phyloP scores from a whole-genome alignment of 2,113 vertebrate genomes.

The Centropristis striata region DNA sequence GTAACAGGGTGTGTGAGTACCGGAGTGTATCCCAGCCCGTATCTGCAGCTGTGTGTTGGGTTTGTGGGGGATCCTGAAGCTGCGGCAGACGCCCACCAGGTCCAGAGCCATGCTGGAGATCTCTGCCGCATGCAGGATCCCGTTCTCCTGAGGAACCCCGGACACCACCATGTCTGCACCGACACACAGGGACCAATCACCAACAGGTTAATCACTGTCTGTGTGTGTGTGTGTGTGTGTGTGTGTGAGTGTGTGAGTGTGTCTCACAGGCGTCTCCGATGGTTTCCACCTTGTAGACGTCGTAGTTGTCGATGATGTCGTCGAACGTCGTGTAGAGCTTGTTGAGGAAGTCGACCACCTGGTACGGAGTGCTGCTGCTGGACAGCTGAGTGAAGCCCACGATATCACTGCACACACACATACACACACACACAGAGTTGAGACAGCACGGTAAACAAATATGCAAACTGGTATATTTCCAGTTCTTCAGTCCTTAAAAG shows the following conservation, averaged over 20 bases:
- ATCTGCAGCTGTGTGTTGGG: conserved; percentile 88
- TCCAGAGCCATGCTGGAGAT: conserved; percentile 90
- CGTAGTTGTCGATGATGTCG: conserved; percentile 89
- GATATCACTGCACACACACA: conserved; percentile 83
- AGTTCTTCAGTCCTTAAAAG: too few species aligned
- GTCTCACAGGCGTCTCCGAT: conserved; percentile 89
- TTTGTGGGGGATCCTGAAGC: conserved; percentile 89
- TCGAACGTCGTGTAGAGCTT: conserved; percentile 90
- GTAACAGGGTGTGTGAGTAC: too few species aligned
- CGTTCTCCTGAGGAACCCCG: conserved; percentile 86
- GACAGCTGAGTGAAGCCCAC: conserved; percentile 91
- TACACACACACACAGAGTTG: conserved; percentile 22
- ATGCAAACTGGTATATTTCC: too few species aligned
- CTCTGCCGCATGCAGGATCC: conserved; percentile 86
- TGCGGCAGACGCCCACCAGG: conserved; percentile 86
- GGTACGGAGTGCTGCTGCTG: conserved; percentile 88
- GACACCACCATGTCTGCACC: conserved; percentile 90
- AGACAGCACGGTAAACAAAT: not conserved
- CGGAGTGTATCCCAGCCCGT: conserved; percentile 88
- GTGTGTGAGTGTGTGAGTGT: conserved; percentile 1
- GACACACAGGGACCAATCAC: not conserved
- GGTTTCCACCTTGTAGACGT: conserved; percentile 92
- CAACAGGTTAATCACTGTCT: too few species aligned
- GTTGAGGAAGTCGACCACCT: conserved; percentile 90
- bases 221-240: conserved; percentile 12